Conservation (phyloP, 2,113 vertebrate genomes). For the Chamaetylas fuelleborni region DNA sequence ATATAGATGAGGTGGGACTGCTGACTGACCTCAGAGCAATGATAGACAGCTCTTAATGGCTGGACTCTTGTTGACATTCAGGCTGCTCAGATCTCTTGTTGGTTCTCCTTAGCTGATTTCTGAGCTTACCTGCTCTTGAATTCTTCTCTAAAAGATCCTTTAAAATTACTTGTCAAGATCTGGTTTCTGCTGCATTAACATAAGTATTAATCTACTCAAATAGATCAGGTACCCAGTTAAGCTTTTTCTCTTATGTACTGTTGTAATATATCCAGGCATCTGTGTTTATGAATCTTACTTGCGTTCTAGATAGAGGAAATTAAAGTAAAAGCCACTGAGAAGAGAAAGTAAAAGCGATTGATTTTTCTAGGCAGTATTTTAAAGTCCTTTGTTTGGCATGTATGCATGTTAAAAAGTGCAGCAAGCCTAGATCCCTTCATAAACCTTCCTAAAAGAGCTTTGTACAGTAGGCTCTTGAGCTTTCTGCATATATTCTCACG, state of each 20-base stretch:
- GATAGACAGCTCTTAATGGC: neutral
- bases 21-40: neutral
- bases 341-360: neutral
- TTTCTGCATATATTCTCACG: slow-evolving; percentile 38
- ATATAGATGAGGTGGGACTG: neutral
- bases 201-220: neutral
- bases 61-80: neutral
- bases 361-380: neutral
- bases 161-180: neutral
- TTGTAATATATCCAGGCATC: neutral
- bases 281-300: neutral
- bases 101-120: neutral
- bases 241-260: neutral
- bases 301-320: neutral
- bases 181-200: neutral
- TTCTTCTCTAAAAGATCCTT: neutral
- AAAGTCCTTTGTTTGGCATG: neutral
- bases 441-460: neutral
- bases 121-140: neutral
- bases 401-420: neutral
- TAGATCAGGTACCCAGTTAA: neutral
- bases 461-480: neutral
- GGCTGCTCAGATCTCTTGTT: neutral
- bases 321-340: neutral
- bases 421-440: neutral